Evolutionary conservation across 2,888 invertebrate species (phyloP).

Genomic region (Parelbella ahira): DNA sequence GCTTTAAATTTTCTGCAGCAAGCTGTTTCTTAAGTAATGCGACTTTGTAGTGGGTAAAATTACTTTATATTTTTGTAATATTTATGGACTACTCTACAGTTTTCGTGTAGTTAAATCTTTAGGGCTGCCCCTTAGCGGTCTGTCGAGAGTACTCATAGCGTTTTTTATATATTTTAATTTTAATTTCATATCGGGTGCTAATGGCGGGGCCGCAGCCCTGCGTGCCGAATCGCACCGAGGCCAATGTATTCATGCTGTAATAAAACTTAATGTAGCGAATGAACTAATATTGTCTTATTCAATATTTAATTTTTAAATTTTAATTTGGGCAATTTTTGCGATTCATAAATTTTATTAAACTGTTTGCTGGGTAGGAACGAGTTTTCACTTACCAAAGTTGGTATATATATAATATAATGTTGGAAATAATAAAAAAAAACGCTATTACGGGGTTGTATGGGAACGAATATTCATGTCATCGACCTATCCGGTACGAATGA

Average conservation of each 20-base stretch:
- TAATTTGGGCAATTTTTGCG: slow-evolving; percentile 65
- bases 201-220: slow-evolving; percentile 75
- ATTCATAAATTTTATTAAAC: slow-evolving; percentile 64
- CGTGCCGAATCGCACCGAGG: slow-evolving; percentile 70
- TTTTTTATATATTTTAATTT: slow-evolving; percentile 80
- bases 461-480: not conserved
- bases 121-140: slow-evolving; percentile 78
- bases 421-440: no score
- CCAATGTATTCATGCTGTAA: slow-evolving; percentile 75
- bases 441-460: not conserved
- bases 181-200: slow-evolving; percentile 79
- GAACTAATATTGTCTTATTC: slow-evolving; percentile 80
- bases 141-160: slow-evolving; percentile 70
- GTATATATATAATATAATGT: no score
- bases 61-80: no score
- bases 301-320: slow-evolving; percentile 75
- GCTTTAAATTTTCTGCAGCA: no score
- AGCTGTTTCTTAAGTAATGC: no score
- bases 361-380: slow-evolving; percentile 28
- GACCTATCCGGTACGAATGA: not conserved
- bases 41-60: no score
- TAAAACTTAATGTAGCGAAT: slow-evolving; percentile 79
- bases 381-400: slow-evolving; percentile 7
- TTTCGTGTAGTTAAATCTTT: slow-evolving; percentile 58
- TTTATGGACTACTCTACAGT: slow-evolving; percentile 42